Conservation (phyloP, 2,113 vertebrate genomes). For the Lophius piscatorius region DNA sequence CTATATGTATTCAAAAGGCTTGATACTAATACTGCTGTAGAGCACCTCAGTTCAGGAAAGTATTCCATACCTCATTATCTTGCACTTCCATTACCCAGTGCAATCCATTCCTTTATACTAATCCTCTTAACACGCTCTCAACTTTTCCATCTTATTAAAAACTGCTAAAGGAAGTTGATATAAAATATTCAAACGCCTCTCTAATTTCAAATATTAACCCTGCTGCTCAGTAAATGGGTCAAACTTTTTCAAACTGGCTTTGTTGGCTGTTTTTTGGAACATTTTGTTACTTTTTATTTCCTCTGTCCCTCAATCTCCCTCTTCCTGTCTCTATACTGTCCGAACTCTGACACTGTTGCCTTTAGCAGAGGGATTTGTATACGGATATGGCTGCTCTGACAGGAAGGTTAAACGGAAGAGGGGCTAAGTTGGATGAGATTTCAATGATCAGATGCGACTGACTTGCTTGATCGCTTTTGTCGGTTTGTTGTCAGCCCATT, state of each 20-base stretch:
- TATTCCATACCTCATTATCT: neutral
- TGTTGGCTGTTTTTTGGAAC: too few relatives aligned
- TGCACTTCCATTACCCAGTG: neutral
- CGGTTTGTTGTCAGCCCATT: neutral
- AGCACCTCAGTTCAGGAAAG: too few relatives aligned
- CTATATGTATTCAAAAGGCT: too few relatives aligned
- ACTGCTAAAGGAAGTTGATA: neutral
- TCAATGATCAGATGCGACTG: constrained; percentile 48
- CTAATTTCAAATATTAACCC: neutral
- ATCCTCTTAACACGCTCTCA: neutral
- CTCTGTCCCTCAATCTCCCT: neutral
- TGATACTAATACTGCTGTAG: neutral
- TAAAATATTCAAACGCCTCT: neutral
- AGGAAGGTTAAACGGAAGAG: constrained; percentile 17
- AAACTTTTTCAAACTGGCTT: constrained; percentile 1
- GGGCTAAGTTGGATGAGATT: constrained; percentile 31
- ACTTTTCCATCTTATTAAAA: neutral
- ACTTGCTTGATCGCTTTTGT: constrained; percentile 33
- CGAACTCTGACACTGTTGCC: constrained; percentile 9
- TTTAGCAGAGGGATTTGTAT: constrained; percentile 19
- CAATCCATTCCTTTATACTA: neutral
- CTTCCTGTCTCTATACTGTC: constrained; percentile 9
- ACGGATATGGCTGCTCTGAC: constrained; percentile 7
- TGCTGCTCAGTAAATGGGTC: neutral
- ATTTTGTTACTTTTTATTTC: too few relatives aligned